Conservation (phyloP, 2,888 invertebrate species). For the Lepidochrysops patricia region DNA sequence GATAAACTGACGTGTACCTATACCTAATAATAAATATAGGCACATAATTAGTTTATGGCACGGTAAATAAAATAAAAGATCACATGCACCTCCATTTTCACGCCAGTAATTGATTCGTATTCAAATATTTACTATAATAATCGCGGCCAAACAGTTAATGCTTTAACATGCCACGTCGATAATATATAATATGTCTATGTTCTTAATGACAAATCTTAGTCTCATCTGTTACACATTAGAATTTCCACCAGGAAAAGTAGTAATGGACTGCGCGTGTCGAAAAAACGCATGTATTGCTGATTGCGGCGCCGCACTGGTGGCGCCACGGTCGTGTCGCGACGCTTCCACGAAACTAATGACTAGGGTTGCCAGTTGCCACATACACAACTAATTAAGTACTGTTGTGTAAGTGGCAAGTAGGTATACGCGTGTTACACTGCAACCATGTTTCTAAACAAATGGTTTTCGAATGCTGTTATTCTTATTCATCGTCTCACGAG, state of each 20-base stretch:
- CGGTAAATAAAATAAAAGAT: background rate
- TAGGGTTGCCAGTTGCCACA: background rate
- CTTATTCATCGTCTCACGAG: no score
- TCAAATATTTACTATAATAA: no score
- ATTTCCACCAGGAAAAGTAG: background rate
- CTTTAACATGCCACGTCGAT: no score
- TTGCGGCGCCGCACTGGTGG: slow-evolving; percentile 54
- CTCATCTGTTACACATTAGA: background rate
- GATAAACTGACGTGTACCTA: no score
- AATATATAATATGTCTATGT: no score
- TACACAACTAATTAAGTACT: background rate
- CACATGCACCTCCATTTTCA: background rate
- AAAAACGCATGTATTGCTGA: slow-evolving; percentile 39
- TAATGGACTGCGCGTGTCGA: slow-evolving; percentile 26
- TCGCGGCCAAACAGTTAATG: no score
- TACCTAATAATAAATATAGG: no score
- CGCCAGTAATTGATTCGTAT: background rate
- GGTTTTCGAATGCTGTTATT: no score
- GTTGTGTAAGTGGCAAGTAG: no score
- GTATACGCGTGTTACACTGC: no score
- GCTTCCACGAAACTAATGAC: slow-evolving; percentile 55
- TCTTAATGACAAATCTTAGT: background rate
- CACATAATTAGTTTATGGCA: background rate
- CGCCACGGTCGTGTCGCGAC: slow-evolving; percentile 46
- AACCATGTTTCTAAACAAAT: no score